Conservation (phyloP, 2,797 vertebrate species). For the Melanotaenia boesemani region DNA sequence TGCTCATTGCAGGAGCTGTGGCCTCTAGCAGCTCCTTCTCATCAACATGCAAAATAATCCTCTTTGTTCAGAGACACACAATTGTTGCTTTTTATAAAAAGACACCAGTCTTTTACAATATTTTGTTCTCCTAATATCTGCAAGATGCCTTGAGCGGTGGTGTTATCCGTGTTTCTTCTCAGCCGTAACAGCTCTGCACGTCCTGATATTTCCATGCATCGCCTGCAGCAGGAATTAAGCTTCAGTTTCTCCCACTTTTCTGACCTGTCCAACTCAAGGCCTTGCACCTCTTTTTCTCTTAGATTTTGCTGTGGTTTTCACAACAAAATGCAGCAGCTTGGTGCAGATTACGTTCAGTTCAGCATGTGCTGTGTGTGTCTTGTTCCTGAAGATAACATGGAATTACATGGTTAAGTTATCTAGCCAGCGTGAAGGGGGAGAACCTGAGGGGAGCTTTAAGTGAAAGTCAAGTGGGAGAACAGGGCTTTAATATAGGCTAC, state of each 20-base stretch:
- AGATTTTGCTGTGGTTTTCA: background rate
- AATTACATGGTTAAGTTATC: slow-evolving; percentile 60
- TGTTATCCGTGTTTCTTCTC: slow-evolving; percentile 19
- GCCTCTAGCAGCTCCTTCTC: slow-evolving; percentile 62
- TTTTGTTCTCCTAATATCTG: slow-evolving; percentile 45
- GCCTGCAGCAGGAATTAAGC: slow-evolving; percentile 28
- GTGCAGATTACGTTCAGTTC: slow-evolving; percentile 22
- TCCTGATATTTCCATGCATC: slow-evolving; percentile 34
- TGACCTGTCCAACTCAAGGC: background rate
- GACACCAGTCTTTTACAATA: slow-evolving; percentile 22
- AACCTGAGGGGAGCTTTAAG: slow-evolving; percentile 52
- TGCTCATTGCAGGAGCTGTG: slow-evolving; percentile 53
- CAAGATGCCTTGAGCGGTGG: slow-evolving; percentile 32
- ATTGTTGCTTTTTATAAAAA: slow-evolving; percentile 51
- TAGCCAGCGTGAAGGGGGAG: slow-evolving; percentile 43
- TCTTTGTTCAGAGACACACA: slow-evolving; percentile 58
- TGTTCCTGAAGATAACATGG: slow-evolving; percentile 49
- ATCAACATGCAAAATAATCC: slow-evolving; percentile 56
- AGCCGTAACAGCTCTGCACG: slow-evolving; percentile 15
- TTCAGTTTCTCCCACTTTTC: background rate
- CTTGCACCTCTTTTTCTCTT: background rate
- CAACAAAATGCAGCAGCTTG: slow-evolving; percentile 39
- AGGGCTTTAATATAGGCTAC: slow-evolving; percentile 53
- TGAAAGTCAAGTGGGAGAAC: slow-evolving; percentile 51
- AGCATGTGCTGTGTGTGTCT: slow-evolving; percentile 3